Evolutionary conservation across 2,888 invertebrate genomes (phyloP), one percentile per base, ranked within the genome.

Genomic region (Laothoe populi): DNA sequence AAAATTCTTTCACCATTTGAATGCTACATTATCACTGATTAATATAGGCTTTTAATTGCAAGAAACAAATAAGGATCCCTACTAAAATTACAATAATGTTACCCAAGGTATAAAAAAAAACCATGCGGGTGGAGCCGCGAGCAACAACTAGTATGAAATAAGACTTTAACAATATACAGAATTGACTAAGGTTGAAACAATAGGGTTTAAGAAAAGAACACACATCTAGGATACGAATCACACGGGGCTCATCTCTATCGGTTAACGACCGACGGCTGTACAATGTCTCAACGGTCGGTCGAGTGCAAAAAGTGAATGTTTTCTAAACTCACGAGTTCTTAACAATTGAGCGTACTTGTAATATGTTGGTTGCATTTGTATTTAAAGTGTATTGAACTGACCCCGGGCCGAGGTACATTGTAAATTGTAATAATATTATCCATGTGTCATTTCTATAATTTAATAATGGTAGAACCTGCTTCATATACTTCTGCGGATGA

Each of bases 221-320:
- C 31, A 31, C n/a, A 35, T 19, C 53, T 35, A 4, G 53, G 16
- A 53, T 35, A 19, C 1, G 53, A 53, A 35, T 53, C 35, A 19
- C 11, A 35, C 31, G 7, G 31, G 35, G 4, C 19, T 31, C 53
- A 53, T 53, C 53, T 53, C 53, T 53, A 53, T 19, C 26, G 35
- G 53, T 35, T 53, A 53, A 31, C 53, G 35, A 53, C 35, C 53
- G 35, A 53, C 35, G 53, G 5, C 35, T 11, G 53, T 53, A 53
- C 49, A 53, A 53, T 31, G 49, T 31, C 31, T 53, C 53, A 35
- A 53, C 53, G 35, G 53, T 53, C 53, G 31, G 53, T 4, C 31
- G 35, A 53, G 8, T 35, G 53, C 53, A 53, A 53, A 53, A 53
- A 53, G 53, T 53, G 53, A 53, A 53, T 35, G 35, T 53, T 53